Base-by-base conservation (phyloP, 2,797 vertebrate genomes). In the Rhinoraja longicauda region DNA sequence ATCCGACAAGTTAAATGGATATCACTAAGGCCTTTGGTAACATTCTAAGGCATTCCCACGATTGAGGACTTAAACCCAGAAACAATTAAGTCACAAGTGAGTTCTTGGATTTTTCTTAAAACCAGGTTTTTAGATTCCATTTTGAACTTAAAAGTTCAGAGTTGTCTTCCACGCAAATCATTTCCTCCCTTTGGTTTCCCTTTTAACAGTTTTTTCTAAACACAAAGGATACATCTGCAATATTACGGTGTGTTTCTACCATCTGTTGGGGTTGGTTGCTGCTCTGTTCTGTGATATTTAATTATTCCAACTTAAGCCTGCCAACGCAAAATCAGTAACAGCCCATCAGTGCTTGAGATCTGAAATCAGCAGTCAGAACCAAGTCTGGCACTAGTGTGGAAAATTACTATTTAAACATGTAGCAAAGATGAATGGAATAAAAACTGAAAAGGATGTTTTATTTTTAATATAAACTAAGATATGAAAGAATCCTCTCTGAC, bases 1-100 rank as follows among this genome's bases (percentile, higher is more conserved):
- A 67, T 88, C 62, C 72, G 73, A n/a, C 72, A 92, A 57, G 24
- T 53, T 92, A 75, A 92, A 75, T 92, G 45, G 90, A 92, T 75
- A n/a, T 70, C 39, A 39, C 10, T 45, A 57, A 73, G 90, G 70
- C 90, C 75, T 92, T 92, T 26, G 24, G 19, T 24, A 90, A 36
- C 29, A 21, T 12, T 45, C 24, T 45, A 45, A 75, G 75, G 36
- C 9, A 92, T 75, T 92, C 39, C 67, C 67, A 72, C 26, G 21
- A 92, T 9, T 92, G 36, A 53, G 88, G 3, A 73, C 29, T 72
- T 39, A 75, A 92, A 75, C 29, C 39, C 70, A 73, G 36, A 53
- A 92, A 53, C 26, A 75, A 26, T 72, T 72, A 72, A 57, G 90
- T 13, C 70, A 53, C 70, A 92, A 73, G 45, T 92, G 36, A 92